Evolutionary conservation across 1,140 invertebrate species (phyloP), one percentile per base, ranked within the genome.

Genomic region (Procambarus clarkii): DNA sequence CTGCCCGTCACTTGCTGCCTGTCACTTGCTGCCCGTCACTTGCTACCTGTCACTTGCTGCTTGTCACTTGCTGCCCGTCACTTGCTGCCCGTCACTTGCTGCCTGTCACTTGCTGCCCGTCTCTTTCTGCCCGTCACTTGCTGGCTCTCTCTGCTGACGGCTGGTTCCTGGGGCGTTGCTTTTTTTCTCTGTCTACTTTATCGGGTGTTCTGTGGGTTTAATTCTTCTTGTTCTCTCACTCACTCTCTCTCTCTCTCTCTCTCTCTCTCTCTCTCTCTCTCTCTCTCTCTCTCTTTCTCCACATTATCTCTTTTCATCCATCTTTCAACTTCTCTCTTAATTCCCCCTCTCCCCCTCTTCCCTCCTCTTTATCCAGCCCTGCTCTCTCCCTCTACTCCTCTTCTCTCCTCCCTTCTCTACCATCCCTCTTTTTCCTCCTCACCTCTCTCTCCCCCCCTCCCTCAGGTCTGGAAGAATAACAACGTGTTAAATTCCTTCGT

Each of bases 401-500:
- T 69, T 21, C 60, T 24, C 18, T 69, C 44, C 81, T 13, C 50
- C 45, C 44, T 24, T 21, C 69, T 44, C 64, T 71, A 21, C 71
- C n/a, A 21, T 58, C 58, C 44, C n/a, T 13, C 81, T 34, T 15
- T 45, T 44, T 11, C 81, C 60, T 24, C 54, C 4, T 15, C 46
- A 34, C n/a, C 34, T 9, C 13, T 76, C 7, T 21, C 24, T 44
- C 46, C 5, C 74, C 15, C 54, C 44, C 44, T 46, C 60, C 24
- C 54, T 21, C 34, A 11, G 58, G 15, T 34, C 34, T 48, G 60
- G 60, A 84, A 86, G 71, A 71, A 86, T 74, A 54, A 86, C 71
- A 69, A 86, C 77, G n/a, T 44, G 64, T n/a, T 50, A 74, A 77
- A 86, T 74, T 86, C 71, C 84, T 71, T 76, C 48, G n/a, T 7